phyloP scores from a whole-genome alignment of 2,113 vertebrate species.

The Xiphias gladius region DNA sequence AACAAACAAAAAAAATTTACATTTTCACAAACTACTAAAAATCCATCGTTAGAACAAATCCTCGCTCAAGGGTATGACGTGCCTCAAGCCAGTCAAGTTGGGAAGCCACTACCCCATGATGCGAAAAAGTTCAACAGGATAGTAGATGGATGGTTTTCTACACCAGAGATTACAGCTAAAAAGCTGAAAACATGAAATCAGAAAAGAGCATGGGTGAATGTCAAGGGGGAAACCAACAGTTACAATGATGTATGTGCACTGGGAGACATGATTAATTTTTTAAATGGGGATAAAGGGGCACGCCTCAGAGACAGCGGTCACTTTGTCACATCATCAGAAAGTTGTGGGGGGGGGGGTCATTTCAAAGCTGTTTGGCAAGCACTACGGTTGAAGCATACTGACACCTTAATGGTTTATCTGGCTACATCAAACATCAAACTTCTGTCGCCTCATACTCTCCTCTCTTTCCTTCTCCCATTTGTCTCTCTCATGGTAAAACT shows the following conservation, averaged over 20 bases:
- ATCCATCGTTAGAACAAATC: not conserved
- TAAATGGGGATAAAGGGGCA: not conserved
- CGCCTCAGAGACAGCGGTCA: no score
- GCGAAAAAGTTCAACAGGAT: not conserved
- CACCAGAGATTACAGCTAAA: not conserved
- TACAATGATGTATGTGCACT: not conserved
- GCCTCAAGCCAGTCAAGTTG: not conserved
- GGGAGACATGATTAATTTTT: not conserved
- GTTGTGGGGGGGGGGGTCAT: not conserved
- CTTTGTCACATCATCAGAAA: not conserved
- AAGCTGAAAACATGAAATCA: not conserved
- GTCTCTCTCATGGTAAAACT: not conserved
- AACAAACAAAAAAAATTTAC: not conserved
- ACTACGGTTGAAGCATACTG: not conserved
- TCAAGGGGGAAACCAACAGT: not conserved
- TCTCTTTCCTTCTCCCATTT: not conserved
- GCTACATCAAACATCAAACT: slow-evolving; percentile 1
- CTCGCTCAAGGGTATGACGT: not conserved
- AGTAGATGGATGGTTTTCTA: not conserved
- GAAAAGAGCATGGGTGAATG: not conserved
- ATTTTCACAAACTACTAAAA: not conserved
- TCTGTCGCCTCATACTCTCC: not conserved
- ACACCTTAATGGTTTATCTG: not conserved
- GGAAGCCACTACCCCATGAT: not conserved
- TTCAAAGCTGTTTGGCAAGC: not conserved